phyloP scores from a whole-genome alignment of 1,140 invertebrate species.

The Ectropis grisescens region DNA sequence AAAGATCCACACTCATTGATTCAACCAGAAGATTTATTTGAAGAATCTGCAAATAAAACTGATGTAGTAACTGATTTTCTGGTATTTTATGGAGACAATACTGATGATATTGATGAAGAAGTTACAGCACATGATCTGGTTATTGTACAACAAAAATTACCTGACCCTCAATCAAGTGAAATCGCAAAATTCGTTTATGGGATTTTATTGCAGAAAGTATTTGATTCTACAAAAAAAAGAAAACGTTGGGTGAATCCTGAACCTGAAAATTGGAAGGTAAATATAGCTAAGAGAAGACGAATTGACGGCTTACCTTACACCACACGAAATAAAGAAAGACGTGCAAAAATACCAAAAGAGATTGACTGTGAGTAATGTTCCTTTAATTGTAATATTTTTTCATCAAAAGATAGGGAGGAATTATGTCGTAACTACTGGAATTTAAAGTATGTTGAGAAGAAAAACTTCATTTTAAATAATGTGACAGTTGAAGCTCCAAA shows the following conservation, averaged over 20 bases:
- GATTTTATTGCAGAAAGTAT: conserved; percentile 5
- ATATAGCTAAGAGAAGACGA: conserved; percentile 4
- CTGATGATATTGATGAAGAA: not conserved
- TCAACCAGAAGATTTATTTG: conserved; percentile 2
- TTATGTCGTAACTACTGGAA: conserved; percentile 6
- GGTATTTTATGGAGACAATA: not conserved
- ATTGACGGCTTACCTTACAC: conserved; percentile 6
- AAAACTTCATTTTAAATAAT: conserved; percentile 4
- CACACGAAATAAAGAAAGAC: conserved; percentile 4
- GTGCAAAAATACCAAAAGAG: conserved; percentile 3
- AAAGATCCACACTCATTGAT: conserved; percentile 1
- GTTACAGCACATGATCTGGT: not conserved
- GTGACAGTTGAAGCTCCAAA: conserved; percentile 4
- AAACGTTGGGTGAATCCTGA: conserved; percentile 6
- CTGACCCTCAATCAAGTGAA: not conserved
- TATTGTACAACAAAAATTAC: not conserved
- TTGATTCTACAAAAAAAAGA: too few relatives aligned
- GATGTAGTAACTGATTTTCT: not conserved
- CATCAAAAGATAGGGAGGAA: conserved; percentile 1
- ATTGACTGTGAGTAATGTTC: conserved; percentile 5
- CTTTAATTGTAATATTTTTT: conserved; percentile 5
- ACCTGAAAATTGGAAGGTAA: conserved; percentile 7
- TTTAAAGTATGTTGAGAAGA: conserved; percentile 2
- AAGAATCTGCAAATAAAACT: not conserved
- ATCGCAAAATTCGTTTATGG: conserved; percentile 1